Percentiles rank a stretch among this genome's conserved stretches.
phyloP scores from a whole-genome alignment of 2,113 vertebrate species.

The Cochlearius cochlearius region DNA sequence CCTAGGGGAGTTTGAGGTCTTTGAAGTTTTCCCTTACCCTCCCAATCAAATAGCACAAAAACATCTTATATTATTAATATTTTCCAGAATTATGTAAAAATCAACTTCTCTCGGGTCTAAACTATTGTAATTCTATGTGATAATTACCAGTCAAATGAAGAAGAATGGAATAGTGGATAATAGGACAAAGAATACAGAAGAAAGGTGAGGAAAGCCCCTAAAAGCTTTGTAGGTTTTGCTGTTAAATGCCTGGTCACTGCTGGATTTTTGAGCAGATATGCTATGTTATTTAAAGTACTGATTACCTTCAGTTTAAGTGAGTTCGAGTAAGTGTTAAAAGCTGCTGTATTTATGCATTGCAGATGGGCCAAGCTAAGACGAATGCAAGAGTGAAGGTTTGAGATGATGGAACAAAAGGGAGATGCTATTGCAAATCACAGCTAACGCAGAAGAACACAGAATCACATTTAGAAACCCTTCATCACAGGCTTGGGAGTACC shows the following conservation, averaged over 20 bases:
- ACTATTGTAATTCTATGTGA: not conserved
- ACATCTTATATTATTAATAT: not conserved
- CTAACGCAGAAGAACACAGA: not conserved
- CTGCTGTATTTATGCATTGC: not conserved
- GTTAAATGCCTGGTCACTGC: not conserved
- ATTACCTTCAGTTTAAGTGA: not conserved
- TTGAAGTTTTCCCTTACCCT: slow-evolving; percentile 23
- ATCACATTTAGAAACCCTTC: not conserved
- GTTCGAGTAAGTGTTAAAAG: not conserved
- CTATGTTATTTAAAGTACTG: not conserved
- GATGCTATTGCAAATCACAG: not conserved
- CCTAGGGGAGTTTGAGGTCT: slow-evolving; percentile 15
- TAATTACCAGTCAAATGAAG: not conserved
- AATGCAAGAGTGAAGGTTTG: not conserved
- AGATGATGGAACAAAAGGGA: not conserved
- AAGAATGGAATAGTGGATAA: not conserved
- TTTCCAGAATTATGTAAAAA: slow-evolving; percentile 11
- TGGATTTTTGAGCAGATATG: not conserved
- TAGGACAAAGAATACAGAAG: not conserved
- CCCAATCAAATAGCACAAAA: not conserved
- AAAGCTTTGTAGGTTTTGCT: not conserved
- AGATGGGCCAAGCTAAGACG: not conserved
- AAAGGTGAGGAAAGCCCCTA: not conserved
- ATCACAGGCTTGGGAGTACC: not conserved
- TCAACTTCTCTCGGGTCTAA: not conserved